Evolutionary conservation across 2,113 vertebrate species (phyloP), one percentile per base, ranked within the genome.

Genomic region (Periophthalmodon schlosseri): DNA sequence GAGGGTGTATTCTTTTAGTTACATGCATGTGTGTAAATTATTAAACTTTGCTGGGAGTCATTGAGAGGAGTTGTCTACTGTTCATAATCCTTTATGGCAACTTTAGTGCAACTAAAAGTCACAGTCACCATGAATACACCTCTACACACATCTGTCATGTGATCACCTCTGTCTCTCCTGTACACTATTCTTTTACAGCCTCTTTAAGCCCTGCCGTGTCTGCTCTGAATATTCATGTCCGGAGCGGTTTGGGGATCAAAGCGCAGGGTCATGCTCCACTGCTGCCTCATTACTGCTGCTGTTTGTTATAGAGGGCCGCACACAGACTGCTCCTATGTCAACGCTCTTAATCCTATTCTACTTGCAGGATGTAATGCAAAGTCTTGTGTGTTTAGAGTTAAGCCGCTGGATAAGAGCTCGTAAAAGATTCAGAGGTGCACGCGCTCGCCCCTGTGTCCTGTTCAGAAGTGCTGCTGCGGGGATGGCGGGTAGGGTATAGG

Each of bases 201-300:
- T 67, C n/a, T 76, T 73, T 68, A 61, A 65, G 47, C 33, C 78
- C 23, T 56, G 66, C 11, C n/a, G 69, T 68, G 68, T 69, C 73
- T 81, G 77, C 18, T 18, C 46, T 89, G 77, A 87, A 84, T 90
- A 87, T 88, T 88, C 69, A 87, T 79, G 73, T 18, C 21, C 69
- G 65, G 76, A 70, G 74, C 72, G 72, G 65, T 81, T 74, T 64
- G 67, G 65, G 67, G 72, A 79, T 79, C 70, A 76, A 72, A 68
- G 73, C 68, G 46, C 61, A 61, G 61, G 75, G 82, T 82, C 80
- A 82, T 74, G 78, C 74, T 84, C 75, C 60, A 72, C 70, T 78
- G 70, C 63, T 75, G 60, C 68, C 84, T 87, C 74, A 83, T 86
- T 86, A 78, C 72, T n/a, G 20, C 63, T 65, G 65, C 64, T 69